Evolutionary conservation across 2,797 vertebrate species (phyloP).

Genomic region (Syngnathus rostellatus): DNA sequence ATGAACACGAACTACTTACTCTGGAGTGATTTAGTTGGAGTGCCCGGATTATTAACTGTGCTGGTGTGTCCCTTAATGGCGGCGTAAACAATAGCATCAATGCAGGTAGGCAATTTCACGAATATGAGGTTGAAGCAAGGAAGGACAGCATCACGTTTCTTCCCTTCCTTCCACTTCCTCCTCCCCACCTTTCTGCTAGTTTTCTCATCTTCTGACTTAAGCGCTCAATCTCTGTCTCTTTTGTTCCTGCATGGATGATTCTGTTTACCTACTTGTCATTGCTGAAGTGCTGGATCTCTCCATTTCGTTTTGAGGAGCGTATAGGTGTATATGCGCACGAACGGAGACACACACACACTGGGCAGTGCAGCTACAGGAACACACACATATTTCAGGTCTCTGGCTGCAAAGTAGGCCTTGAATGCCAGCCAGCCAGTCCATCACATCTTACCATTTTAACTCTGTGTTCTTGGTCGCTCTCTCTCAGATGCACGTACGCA

Average conservation of each 20-base stretch:
- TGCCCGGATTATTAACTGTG: slow-evolving; percentile 38
- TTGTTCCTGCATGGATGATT: slow-evolving; percentile 51
- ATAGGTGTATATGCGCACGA: not conserved
- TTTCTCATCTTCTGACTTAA: slow-evolving; percentile 30
- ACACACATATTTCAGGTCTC: slow-evolving; percentile 33
- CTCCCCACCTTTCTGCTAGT: slow-evolving; percentile 12
- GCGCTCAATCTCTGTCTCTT: slow-evolving; percentile 35
- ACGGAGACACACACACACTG: slow-evolving; percentile 11
- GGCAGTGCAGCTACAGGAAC: slow-evolving; percentile 26
- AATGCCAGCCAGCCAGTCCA: slow-evolving; percentile 57
- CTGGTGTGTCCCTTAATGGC: slow-evolving; percentile 17
- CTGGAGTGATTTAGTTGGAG: slow-evolving; percentile 44
- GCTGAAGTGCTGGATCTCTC: slow-evolving; percentile 54
- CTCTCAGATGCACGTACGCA: not conserved
- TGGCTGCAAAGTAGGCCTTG: slow-evolving; percentile 53
- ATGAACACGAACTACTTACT: slow-evolving; percentile 56
- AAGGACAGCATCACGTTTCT: slow-evolving; percentile 4
- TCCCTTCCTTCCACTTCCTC: slow-evolving; percentile 9
- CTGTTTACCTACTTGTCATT: slow-evolving; percentile 63
- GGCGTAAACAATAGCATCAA: slow-evolving; percentile 22
- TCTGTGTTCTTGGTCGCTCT: slow-evolving; percentile 10
- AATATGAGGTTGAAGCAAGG: slow-evolving; percentile 10
- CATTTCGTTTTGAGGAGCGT: slow-evolving; percentile 32
- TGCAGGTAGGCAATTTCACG: slow-evolving; percentile 35
- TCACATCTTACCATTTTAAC: slow-evolving; percentile 40